Evolutionary conservation across 2,888 invertebrate genomes (phyloP).

Genomic region (Cheilosia scutellata): DNA sequence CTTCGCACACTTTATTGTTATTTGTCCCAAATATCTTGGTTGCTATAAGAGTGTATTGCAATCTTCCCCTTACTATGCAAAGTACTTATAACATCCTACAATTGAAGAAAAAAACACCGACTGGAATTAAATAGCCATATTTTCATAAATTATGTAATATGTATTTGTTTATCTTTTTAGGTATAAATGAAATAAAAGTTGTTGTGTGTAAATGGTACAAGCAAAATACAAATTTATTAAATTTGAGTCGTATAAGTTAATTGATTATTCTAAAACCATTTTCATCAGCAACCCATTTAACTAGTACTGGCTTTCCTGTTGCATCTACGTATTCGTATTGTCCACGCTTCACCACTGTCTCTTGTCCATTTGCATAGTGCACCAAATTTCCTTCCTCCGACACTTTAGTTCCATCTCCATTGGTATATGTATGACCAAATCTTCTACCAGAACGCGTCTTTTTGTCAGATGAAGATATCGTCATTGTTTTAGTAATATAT

Average conservation of each 20-base stretch:
- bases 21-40: too few species aligned
- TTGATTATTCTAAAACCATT: slow-evolving; percentile 43
- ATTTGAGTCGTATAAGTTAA: slow-evolving; percentile 5
- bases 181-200: too few species aligned
- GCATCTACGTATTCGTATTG: slow-evolving; percentile 57
- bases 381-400: slow-evolving; percentile 47
- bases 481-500: slow-evolving; percentile 44
- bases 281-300: slow-evolving; percentile 65
- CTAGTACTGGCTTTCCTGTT: slow-evolving; percentile 37
- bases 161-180: too few species aligned
- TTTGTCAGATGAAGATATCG: background rate
- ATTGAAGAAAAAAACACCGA: too few species aligned
- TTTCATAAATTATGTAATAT: too few species aligned
- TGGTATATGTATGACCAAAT: slow-evolving; percentile 48
- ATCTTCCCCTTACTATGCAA: too few species aligned
- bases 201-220: background rate
- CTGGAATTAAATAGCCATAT: too few species aligned
- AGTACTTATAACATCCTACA: too few species aligned
- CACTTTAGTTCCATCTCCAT: slow-evolving; percentile 53
- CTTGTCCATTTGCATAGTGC: slow-evolving; percentile 33
- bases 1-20: too few species aligned
- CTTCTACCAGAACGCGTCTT: slow-evolving; percentile 3
- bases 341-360: slow-evolving; percentile 47
- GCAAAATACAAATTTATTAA: slow-evolving; percentile 5
- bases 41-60: too few species aligned